Conservation (phyloP, 2,888 invertebrate species). For the Ophion obscuratus region DNA sequence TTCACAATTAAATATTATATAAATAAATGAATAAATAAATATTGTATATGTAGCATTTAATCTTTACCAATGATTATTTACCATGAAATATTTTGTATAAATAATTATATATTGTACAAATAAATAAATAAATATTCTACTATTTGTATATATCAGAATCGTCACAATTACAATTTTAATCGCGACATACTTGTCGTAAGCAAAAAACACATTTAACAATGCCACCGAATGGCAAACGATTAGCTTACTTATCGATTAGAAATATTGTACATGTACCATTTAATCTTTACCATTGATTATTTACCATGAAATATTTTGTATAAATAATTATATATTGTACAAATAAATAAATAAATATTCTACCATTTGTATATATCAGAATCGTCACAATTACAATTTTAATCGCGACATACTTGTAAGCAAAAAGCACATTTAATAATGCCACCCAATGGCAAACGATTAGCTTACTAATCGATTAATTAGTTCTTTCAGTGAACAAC, state of each 20-base stretch:
- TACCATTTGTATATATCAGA: too few relatives aligned
- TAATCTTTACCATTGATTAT: neutral
- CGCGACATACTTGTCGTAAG: too few relatives aligned
- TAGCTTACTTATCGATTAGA: too few relatives aligned
- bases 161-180: too few relatives aligned
- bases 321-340: neutral
- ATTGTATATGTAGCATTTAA: neutral
- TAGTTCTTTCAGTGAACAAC: neutral
- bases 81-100: neutral
- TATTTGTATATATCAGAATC: too few relatives aligned
- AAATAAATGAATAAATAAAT: neutral
- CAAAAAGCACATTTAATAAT: too few relatives aligned
- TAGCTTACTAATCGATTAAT: too few relatives aligned
- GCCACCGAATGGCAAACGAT: too few relatives aligned
- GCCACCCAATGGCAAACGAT: too few relatives aligned
- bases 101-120: neutral
- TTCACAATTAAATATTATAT: neutral
- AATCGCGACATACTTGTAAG: too few relatives aligned
- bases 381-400: too few relatives aligned
- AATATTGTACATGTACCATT: neutral
- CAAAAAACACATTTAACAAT: too few relatives aligned
- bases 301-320: neutral
- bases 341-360: neutral
- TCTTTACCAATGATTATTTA: neutral
- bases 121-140: neutral